These are phyloP conservation scores for Enteromius unitaeniatus DNA, from an alignment of 2,797 vertebrate genomes.

Conservation along the genomic window DNA sequence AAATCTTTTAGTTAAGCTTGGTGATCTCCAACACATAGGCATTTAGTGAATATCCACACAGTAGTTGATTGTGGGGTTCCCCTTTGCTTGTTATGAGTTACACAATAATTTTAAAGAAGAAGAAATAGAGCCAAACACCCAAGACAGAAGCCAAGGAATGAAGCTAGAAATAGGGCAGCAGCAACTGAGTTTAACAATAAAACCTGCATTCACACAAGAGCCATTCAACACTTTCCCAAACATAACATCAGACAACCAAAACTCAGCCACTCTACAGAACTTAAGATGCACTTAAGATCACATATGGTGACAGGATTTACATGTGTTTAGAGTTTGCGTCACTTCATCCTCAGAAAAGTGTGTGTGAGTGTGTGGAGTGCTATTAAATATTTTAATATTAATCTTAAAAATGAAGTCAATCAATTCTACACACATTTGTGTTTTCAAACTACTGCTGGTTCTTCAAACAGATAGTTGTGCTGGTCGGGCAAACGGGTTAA, in stretches of 20 bases:
- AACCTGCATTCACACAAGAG: neutral
- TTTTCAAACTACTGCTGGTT: neutral
- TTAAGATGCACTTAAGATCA: neutral
- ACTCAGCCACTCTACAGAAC: neutral
- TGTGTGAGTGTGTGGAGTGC: neutral
- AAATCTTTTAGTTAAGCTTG: neutral
- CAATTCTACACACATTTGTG: neutral
- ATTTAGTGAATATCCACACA: neutral
- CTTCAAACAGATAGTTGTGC: neutral
- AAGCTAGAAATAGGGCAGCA: neutral
- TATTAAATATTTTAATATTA: neutral
- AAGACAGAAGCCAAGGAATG: neutral
- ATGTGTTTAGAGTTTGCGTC: slow-evolving; percentile 2
- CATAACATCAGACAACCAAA: neutral
- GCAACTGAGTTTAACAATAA: neutral
- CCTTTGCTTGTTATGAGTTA: neutral
- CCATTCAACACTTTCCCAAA: too few relatives aligned
- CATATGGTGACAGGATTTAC: slow-evolving; percentile 4
- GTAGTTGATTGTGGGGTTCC: too few relatives aligned
- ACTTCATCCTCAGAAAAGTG: neutral
- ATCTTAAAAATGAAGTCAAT: neutral
- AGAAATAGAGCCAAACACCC: neutral
- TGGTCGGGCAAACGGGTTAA: neutral
- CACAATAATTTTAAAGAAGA: neutral
- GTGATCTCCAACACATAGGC: neutral